A percentile compares a stretch with the other conserved stretches of the same genome.
Conservation (phyloP, 2,113 vertebrate genomes). For the Campylorhamphus procurvoides region DNA sequence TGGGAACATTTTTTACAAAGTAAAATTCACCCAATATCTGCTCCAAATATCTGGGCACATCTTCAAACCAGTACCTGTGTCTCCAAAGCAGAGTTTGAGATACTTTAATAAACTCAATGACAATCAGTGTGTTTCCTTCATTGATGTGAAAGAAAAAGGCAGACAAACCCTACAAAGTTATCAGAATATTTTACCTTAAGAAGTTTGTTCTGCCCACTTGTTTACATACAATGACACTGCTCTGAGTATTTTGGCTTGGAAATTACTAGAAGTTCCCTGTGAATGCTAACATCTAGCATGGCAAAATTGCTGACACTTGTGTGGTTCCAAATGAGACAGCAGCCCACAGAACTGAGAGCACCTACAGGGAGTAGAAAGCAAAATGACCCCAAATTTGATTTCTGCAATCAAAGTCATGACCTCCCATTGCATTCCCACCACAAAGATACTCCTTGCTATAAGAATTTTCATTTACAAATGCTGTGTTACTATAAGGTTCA, state of each 20-base stretch:
- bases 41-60: background rate
- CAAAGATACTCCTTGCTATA: background rate
- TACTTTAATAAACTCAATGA: background rate
- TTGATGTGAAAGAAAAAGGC: background rate
- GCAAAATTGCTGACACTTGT: background rate
- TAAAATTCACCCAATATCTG: background rate
- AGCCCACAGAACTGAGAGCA: background rate
- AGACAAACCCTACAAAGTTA: background rate
- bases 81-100: background rate
- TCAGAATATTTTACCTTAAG: background rate
- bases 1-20: background rate
- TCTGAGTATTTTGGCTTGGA: background rate
- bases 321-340: background rate
- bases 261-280: background rate
- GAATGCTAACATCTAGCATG: background rate
- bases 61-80: background rate
- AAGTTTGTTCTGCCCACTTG: background rate
- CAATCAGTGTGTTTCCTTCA: background rate
- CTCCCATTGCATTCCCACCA: rapidly evolving
- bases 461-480: background rate
- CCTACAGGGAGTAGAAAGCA: background rate
- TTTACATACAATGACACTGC: background rate
- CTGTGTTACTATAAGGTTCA: background rate
- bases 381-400: background rate
- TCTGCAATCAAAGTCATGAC: background rate